phyloP scores from a whole-genome alignment of 2,113 vertebrate species.

The Hippocampus mohnikei region DNA sequence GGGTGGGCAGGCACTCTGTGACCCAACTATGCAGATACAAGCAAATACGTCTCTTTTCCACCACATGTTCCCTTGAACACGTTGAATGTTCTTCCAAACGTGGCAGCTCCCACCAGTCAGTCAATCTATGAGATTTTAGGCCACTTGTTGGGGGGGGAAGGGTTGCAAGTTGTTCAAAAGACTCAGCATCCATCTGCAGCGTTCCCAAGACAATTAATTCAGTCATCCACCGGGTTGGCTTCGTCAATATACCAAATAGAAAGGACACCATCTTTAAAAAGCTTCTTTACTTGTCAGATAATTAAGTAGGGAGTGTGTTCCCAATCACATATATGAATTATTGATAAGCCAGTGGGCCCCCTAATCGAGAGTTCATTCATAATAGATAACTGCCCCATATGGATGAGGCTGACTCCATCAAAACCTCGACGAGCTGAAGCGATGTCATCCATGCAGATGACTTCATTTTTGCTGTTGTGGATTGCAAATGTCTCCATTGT shows the following conservation, averaged over 20 bases:
- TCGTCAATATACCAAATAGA: constrained; percentile 66
- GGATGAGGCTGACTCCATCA: background rate
- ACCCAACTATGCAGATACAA: no score
- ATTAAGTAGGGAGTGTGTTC: constrained; percentile 65
- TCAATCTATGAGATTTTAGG: no score
- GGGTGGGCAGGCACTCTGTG: no score
- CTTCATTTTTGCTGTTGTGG: no score
- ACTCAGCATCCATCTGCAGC: constrained; percentile 47
- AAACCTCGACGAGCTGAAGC: background rate
- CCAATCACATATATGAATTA: constrained; percentile 67
- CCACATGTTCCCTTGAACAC: no score
- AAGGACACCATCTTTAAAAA: constrained; percentile 60
- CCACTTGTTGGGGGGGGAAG: no score
- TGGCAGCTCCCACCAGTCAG: no score
- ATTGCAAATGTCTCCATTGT: no score
- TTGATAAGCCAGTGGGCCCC: constrained; percentile 51
- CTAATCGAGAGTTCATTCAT: constrained; percentile 50
- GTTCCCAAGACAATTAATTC: background rate
- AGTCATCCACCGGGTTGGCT: constrained; percentile 23
- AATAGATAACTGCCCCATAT: constrained; percentile 60
- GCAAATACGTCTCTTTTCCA: no score
- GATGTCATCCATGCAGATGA: no score
- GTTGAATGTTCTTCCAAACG: no score
- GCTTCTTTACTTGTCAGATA: constrained; percentile 69
- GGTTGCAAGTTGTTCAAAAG: constrained; percentile 24